phyloP scores from a whole-genome alignment of 2,888 invertebrate species.

The Acanthacorydalis orientalis region DNA sequence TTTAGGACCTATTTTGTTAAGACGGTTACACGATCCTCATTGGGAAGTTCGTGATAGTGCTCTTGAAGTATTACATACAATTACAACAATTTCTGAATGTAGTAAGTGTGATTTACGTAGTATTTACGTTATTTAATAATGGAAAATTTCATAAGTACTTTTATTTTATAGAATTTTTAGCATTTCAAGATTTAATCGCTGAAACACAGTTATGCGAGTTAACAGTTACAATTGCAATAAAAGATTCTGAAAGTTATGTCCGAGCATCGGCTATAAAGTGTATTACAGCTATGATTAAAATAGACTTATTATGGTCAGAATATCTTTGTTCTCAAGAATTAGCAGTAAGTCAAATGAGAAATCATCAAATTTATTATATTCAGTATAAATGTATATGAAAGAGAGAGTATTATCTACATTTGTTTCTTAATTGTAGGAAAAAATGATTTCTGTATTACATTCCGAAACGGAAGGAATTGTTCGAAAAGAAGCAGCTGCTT shows the following conservation, averaged over 20 bases:
- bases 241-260: constrained; percentile 58
- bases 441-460: constrained; percentile 37
- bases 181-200: constrained; percentile 53
- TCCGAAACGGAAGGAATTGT: constrained; percentile 63
- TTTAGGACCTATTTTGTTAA: constrained; percentile 47
- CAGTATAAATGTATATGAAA: neutral
- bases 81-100: constrained; percentile 48
- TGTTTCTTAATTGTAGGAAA: constrained; percentile 23
- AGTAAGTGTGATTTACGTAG: constrained; percentile 34
- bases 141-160: neutral
- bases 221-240: constrained; percentile 43
- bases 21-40: constrained; percentile 49
- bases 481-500: constrained; percentile 49
- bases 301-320: constrained; percentile 49
- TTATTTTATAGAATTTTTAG: constrained; percentile 48
- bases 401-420: neutral
- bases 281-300: constrained; percentile 45
- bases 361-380: neutral
- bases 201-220: constrained; percentile 46
- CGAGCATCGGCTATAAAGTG: constrained; percentile 59
- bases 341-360: constrained; percentile 30
- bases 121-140: neutral
- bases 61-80: constrained; percentile 51
- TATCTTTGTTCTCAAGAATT: constrained; percentile 38
- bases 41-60: constrained; percentile 73